These are phyloP conservation scores for Alexandromys fortis DNA, from an alignment of 2,113 vertebrate species.

Conservation along the genomic window DNA sequence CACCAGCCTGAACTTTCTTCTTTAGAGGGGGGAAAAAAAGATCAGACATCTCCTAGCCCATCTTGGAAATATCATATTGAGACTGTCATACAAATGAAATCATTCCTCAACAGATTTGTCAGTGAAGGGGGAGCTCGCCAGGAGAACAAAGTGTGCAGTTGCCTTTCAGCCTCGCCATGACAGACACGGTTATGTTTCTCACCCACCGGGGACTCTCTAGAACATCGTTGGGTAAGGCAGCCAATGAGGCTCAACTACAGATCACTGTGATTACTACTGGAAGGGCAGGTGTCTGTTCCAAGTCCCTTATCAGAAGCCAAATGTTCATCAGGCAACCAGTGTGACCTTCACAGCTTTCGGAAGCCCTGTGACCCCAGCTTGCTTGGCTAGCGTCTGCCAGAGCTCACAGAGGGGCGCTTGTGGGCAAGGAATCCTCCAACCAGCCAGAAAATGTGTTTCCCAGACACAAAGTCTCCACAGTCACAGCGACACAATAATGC, in stretches of 20 bases:
- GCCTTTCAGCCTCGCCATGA: slow-evolving; percentile 56
- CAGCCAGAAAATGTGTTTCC: slow-evolving; percentile 35
- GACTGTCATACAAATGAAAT: slow-evolving; percentile 66
- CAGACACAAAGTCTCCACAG: slow-evolving; percentile 22
- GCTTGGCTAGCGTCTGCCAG: background rate
- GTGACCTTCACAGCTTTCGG: slow-evolving; percentile 48
- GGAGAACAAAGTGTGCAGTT: slow-evolving; percentile 78
- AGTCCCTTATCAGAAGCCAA: slow-evolving; percentile 65
- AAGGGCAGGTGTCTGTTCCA: slow-evolving; percentile 60
- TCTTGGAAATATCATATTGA: slow-evolving; percentile 65
- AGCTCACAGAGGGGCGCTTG: background rate
- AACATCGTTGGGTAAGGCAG: slow-evolving; percentile 44
- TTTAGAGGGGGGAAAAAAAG: background rate
- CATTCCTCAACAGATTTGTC: slow-evolving; percentile 54
- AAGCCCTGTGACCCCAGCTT: slow-evolving; percentile 33
- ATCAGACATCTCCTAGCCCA: slow-evolving; percentile 10
- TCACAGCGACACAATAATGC: background rate
- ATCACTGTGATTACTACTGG: slow-evolving; percentile 46
- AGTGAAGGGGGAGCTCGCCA: slow-evolving; percentile 53
- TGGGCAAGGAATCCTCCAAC: background rate
- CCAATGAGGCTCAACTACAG: slow-evolving; percentile 51
- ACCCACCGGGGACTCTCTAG: slow-evolving; percentile 60
- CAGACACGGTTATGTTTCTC: slow-evolving; percentile 60
- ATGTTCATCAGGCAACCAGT: slow-evolving; percentile 49
- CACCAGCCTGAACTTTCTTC: slow-evolving; percentile 44